Conservation (phyloP, 2,888 invertebrate species). For the Pollenia labialis region DNA sequence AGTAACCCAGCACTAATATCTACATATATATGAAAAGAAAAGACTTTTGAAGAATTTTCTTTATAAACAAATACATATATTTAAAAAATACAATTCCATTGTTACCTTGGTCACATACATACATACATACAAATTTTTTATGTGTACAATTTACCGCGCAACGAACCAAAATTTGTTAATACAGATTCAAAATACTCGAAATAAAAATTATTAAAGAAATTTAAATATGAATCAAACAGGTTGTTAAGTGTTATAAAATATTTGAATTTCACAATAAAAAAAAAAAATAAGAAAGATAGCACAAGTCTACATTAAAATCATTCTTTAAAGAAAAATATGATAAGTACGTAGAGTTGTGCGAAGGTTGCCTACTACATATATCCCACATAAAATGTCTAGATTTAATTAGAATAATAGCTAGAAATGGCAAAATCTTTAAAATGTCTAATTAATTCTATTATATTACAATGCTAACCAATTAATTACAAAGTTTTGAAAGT, state of each 20-base stretch:
- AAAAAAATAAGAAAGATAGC: no score
- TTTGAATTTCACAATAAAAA: neutral
- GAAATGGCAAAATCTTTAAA: no score
- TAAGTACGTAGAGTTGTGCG: no score
- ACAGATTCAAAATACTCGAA: neutral
- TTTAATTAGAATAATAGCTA: no score
- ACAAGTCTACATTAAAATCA: no score
- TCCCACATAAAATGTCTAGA: no score
- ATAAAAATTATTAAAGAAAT: slow-evolving; percentile 11
- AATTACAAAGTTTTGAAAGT: no score
- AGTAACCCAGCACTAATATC: no score
- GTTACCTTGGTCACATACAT: slow-evolving; percentile 5
- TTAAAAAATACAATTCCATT: neutral
- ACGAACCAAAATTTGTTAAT: neutral
- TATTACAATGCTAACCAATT: no score
- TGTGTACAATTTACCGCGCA: neutral
- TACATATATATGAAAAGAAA: neutral
- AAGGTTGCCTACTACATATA: no score
- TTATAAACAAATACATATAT: neutral
- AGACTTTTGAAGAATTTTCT: neutral
- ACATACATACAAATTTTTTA: neutral
- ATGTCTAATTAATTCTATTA: no score
- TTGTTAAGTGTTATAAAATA: slow-evolving; percentile 24
- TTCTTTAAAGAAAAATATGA: no score
- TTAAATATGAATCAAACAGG: slow-evolving; percentile 27